Evolutionary conservation across 2,888 invertebrate genomes (phyloP).

Genomic region (Falcaria lacertinaria): DNA sequence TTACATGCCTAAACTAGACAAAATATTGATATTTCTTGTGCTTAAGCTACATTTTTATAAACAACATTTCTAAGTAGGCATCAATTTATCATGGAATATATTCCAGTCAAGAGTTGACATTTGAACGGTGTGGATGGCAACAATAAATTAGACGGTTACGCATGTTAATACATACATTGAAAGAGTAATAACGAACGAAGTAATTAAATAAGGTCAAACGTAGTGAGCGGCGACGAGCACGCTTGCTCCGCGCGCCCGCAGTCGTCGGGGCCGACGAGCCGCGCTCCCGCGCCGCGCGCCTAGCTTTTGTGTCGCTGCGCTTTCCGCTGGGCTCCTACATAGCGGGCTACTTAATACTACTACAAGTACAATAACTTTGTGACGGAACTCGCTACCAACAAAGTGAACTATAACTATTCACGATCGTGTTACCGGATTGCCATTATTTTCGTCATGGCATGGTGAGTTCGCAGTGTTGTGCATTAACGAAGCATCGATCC

Average conservation of each 20-base stretch:
- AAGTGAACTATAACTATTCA: neutral
- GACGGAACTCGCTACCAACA: neutral
- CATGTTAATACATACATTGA: constrained; percentile 74
- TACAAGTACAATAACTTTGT: too few species aligned
- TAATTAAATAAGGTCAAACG: constrained; percentile 80
- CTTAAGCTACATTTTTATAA: too few species aligned
- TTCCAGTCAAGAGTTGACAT: constrained; percentile 10
- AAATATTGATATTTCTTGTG: too few species aligned
- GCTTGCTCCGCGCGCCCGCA: constrained; percentile 22
- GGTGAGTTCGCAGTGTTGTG: constrained; percentile 1
- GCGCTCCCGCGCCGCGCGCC: constrained; percentile 5
- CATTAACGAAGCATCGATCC: neutral
- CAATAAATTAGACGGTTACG: constrained; percentile 65
- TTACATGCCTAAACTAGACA: too few species aligned
- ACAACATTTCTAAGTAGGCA: too few species aligned
- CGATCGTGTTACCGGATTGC: neutral
- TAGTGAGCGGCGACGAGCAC: constrained; percentile 38
- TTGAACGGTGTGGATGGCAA: constrained; percentile 58
- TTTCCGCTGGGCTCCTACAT: neutral
- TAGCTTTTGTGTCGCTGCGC: neutral
- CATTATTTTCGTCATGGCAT: neutral
- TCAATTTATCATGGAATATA: too few species aligned
- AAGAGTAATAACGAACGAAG: constrained; percentile 77
- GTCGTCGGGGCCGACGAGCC: constrained; percentile 17
- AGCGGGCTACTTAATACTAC: too few species aligned